Evolutionary conservation across 2,113 vertebrate species (phyloP).

Genomic region (Indri indri): DNA sequence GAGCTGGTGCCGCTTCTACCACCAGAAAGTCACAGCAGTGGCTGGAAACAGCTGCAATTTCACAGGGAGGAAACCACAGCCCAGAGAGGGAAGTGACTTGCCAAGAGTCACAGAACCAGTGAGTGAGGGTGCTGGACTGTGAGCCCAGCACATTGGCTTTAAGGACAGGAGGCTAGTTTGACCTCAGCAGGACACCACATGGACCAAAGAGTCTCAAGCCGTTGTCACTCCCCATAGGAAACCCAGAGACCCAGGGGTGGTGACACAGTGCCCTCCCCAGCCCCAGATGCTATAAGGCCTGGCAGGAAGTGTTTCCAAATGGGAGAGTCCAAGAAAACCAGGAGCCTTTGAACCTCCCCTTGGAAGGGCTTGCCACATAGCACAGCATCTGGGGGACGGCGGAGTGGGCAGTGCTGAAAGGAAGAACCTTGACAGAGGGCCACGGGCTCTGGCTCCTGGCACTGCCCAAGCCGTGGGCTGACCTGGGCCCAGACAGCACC

Average conservation of each 20-base stretch:
- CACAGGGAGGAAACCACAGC: neutral
- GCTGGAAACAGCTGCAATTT: neutral
- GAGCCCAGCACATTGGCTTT: neutral
- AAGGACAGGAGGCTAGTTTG: neutral
- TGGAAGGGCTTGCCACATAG: neutral
- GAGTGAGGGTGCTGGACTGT: neutral
- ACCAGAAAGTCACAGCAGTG: neutral
- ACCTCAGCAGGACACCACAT: neutral
- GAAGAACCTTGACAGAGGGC: neutral
- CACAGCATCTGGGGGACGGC: neutral
- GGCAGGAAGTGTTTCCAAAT: neutral
- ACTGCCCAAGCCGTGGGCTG: no score
- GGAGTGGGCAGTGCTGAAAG: rapidly evolving
- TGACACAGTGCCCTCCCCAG: neutral
- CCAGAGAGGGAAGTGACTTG: neutral
- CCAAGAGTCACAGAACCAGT: neutral
- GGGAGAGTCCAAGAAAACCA: neutral
- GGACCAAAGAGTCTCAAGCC: neutral
- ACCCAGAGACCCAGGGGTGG: no score
- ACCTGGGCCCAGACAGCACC: no score
- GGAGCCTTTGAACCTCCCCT: no score
- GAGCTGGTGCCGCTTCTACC: rapidly evolving
- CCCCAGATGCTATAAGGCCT: neutral
- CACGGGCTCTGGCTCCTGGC: neutral
- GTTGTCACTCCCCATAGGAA: neutral